Conservation (phyloP, 2,888 invertebrate genomes). For the Ophioninae sp. region DNA sequence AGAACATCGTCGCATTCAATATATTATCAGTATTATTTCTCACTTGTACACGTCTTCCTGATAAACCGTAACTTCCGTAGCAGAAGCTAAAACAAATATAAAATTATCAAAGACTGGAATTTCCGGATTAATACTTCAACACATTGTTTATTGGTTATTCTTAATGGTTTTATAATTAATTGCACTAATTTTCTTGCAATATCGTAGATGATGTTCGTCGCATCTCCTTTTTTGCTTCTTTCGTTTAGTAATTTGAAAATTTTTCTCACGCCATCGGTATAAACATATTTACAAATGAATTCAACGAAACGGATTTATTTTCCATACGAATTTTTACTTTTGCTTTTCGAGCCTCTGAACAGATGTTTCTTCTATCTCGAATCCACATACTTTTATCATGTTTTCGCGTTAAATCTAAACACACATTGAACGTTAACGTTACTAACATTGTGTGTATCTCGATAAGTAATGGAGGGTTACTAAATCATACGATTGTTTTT, state of each 20-base stretch:
- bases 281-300: constrained; percentile 70
- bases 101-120: constrained; percentile 58
- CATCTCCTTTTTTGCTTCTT: background rate
- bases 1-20: background rate
- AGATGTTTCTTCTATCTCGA: constrained; percentile 7
- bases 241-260: constrained; percentile 32
- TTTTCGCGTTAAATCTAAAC: background rate
- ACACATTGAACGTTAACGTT: constrained; percentile 49
- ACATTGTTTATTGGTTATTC: constrained; percentile 36
- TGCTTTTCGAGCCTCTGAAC: background rate
- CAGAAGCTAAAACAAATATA: constrained; percentile 48
- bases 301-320: constrained; percentile 58
- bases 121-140: constrained; percentile 43
- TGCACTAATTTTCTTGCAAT: constrained; percentile 49
- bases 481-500: constrained; percentile 14
- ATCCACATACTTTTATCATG: constrained; percentile 1
- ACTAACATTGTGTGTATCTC: constrained; percentile 44
- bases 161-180: constrained; percentile 39
- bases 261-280: constrained; percentile 61
- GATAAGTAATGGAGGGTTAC: constrained; percentile 38
- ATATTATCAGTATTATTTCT: constrained; percentile 13
- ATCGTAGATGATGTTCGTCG: constrained; percentile 16
- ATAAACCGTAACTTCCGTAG: constrained; percentile 43
- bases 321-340: constrained; percentile 27
- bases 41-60: constrained; percentile 35